Evolutionary conservation across 2,113 vertebrate genomes (phyloP).

Genomic region (Cryptomyrus ogoouensis): DNA sequence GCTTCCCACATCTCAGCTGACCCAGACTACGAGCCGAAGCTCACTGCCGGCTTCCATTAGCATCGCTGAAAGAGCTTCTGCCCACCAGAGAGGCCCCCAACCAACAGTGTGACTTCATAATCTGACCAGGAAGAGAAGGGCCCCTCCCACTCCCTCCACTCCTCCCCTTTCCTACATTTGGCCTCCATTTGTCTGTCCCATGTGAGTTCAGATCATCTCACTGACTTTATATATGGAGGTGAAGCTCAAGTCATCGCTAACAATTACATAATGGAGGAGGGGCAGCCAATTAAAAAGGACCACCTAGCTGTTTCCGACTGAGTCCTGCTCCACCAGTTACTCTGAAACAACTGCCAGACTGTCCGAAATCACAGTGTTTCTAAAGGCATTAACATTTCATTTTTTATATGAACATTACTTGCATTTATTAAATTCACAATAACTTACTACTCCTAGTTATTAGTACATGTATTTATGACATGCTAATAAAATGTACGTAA

Average conservation of each 20-base stretch:
- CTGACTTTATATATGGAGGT: neutral
- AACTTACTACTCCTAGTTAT: neutral
- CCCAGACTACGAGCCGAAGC: neutral
- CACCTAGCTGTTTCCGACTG: neutral
- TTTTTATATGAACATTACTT: neutral
- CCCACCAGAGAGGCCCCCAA: neutral
- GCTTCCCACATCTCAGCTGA: neutral
- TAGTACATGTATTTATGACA: neutral
- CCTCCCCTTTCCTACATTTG: neutral
- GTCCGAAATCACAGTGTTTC: neutral
- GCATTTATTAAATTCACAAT: neutral
- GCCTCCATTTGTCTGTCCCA: neutral
- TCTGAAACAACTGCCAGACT: neutral
- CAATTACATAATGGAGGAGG: neutral
- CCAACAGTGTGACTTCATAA: neutral
- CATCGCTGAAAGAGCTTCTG: neutral
- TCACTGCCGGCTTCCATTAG: neutral
- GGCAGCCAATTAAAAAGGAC: neutral
- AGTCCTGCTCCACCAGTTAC: neutral
- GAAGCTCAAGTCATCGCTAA: constrained; percentile 2
- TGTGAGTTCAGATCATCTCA: constrained; percentile 1
- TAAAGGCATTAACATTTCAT: neutral
- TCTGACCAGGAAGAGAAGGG: neutral
- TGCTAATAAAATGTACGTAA: neutral
- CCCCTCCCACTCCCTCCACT: neutral